phyloP scores from a whole-genome alignment of 37 sponge, comb jelly and placozoan genomes.

The Beroe ovata region DNA sequence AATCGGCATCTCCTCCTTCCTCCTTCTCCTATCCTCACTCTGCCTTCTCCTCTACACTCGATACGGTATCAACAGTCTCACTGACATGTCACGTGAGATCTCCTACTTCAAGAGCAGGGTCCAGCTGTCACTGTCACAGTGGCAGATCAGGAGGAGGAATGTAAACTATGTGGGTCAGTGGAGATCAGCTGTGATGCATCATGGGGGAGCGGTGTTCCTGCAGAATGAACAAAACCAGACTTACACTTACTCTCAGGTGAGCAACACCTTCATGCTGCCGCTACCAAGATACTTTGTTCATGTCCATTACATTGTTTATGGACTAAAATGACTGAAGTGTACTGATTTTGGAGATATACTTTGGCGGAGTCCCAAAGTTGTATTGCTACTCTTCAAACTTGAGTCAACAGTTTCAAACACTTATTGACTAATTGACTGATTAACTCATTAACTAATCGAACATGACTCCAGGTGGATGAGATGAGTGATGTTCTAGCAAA shows the following conservation, averaged over 20 bases:
- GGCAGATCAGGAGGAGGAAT: background rate
- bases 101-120: slow-evolving; percentile 2
- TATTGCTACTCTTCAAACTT: too few relatives aligned
- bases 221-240: background rate
- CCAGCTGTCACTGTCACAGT: background rate
- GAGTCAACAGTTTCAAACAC: too few relatives aligned
- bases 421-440: too few relatives aligned
- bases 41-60: background rate
- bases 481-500: slow-evolving; percentile 30
- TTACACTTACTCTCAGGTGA: slow-evolving; percentile 34
- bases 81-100: background rate
- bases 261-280: too few relatives aligned
- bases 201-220: background rate
- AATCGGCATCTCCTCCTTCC: background rate
- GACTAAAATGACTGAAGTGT: background rate
- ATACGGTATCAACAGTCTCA: slow-evolving; percentile 14
- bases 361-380: too few relatives aligned
- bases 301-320: too few relatives aligned
- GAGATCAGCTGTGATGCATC: background rate
- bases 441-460: too few relatives aligned
- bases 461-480: slow-evolving; percentile 31
- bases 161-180: slow-evolving; percentile 27
- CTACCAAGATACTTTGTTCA: too few relatives aligned
- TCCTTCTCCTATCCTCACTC: background rate
- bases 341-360: background rate